Conservation (phyloP, 2,113 vertebrate species). For the Amazona vittata region DNA sequence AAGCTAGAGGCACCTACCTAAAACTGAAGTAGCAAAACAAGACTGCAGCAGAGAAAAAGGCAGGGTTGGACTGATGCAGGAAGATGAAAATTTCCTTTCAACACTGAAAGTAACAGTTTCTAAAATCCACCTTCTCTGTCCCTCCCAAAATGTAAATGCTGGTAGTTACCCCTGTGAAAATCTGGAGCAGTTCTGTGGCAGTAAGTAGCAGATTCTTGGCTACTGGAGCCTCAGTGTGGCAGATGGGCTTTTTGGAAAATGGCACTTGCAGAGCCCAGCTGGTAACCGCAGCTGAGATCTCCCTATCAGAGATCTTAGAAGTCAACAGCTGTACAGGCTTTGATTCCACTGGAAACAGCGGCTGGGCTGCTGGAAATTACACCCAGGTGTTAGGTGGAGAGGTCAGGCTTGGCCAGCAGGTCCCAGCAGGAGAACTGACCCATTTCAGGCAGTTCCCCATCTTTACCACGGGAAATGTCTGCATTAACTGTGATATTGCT, state of each 20-base stretch:
- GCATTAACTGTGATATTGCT: background rate
- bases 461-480: background rate
- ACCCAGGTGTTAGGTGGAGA: slow-evolving; percentile 46
- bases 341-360: slow-evolving; percentile 36
- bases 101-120: slow-evolving; percentile 47
- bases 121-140: slow-evolving; percentile 56
- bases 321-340: slow-evolving; percentile 24
- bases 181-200: slow-evolving; percentile 52
- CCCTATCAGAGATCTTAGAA: slow-evolving; percentile 29
- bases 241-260: slow-evolving; percentile 69
- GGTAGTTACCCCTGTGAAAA: slow-evolving; percentile 48
- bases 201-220: slow-evolving; percentile 71
- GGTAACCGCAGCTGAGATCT: slow-evolving; percentile 69
- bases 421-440: background rate
- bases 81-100: slow-evolving; percentile 44
- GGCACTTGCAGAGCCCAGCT: slow-evolving; percentile 61
- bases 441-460: background rate
- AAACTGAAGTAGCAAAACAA: background rate
- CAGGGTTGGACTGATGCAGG: background rate
- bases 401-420: background rate
- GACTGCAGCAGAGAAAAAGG: background rate
- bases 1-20: background rate
- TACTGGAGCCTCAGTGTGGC: slow-evolving; percentile 46
- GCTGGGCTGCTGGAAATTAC: slow-evolving; percentile 39
- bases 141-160: slow-evolving; percentile 63